Base-by-base conservation (phyloP, 2,797 vertebrate species). In the Phrynocephalus guinanensis region DNA sequence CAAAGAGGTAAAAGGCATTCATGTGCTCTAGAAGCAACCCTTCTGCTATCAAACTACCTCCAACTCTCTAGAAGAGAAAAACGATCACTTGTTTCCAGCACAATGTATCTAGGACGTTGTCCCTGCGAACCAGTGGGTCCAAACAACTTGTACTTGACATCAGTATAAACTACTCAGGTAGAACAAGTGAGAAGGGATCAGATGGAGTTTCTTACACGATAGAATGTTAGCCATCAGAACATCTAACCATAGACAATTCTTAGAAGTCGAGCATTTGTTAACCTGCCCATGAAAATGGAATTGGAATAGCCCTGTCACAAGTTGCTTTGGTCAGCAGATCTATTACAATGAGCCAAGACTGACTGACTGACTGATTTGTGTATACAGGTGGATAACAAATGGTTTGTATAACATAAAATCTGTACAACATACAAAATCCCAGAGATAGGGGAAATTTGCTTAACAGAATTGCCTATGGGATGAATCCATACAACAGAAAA, bases 261-360 rank as follows among this genome's bases (percentile, higher is more conserved):
- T 93, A 90, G 89, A 91, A 88, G 87, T 89, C 79, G 0, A 7
- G 87, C 81, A 87, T 93, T 84, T 89, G 87, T 18, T 81, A 84
- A 90, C 90, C 87, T 92, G 28, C 1, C 75, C 6, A 0, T 63
- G 79, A 88, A 92, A 93, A 91, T 87, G 85, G 88, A 87, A 85
- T 24, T 82, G 89, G 91, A 92, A 91, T 84, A 93, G 92, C 85
- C 90, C 83, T 0, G 2, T 83, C 91, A 93, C 93, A 90, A 89
- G 86, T 85, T 81, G 48, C 80, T 91, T 91, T 88, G 92, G 78
- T 92, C 89, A 95, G 93, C 89, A 86, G 90, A 86, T 93, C 87
- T 82, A 90, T 88, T 92, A 93, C 90, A 92, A 77, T 90, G 89
- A 91, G 85, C 88, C 91, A 94, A 94, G 92, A 63, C 60, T 20